These are phyloP conservation scores for Diorhabda elongata DNA, from an alignment of 1,140 invertebrate genomes.

Conservation along the genomic window DNA sequence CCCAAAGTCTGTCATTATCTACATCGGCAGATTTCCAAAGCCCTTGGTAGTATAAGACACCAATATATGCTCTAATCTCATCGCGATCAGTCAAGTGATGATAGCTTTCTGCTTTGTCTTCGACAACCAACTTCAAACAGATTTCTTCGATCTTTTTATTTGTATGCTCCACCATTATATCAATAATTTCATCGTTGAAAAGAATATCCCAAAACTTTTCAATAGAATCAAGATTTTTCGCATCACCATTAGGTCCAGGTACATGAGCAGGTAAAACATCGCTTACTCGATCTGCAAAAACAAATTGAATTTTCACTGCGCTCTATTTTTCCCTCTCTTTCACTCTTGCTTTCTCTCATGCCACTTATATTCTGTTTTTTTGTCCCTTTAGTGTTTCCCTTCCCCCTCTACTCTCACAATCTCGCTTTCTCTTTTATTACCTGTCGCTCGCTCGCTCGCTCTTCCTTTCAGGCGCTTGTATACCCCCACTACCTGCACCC, in stretches of 20 bases:
- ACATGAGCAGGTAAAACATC: slow-evolving; percentile 10
- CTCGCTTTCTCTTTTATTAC: too few relatives aligned
- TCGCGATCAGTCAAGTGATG: too few relatives aligned
- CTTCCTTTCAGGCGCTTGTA: too few relatives aligned
- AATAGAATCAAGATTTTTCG: slow-evolving; percentile 4
- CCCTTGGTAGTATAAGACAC: too few relatives aligned
- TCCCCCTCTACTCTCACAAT: too few relatives aligned
- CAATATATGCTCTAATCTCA: too few relatives aligned
- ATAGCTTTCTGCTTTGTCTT: too few relatives aligned
- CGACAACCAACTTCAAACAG: not conserved
- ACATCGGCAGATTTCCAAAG: too few relatives aligned
- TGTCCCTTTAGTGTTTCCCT: too few relatives aligned
- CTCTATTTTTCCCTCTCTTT: not conserved
- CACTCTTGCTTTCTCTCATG: not conserved
- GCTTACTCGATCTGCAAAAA: slow-evolving; percentile 11
- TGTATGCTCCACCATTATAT: slow-evolving; percentile 1
- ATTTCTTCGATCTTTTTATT: slow-evolving; percentile 3
- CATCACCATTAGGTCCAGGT: slow-evolving; percentile 4
- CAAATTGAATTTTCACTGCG: slow-evolving; percentile 5
- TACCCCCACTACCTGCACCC: too few relatives aligned
- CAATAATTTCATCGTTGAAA: slow-evolving; percentile 1
- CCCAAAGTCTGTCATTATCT: too few relatives aligned
- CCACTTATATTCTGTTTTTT: slow-evolving; percentile 5
- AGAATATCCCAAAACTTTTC: slow-evolving; percentile 1
- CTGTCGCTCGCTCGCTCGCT: too few relatives aligned